Conservation (phyloP, 2,113 vertebrate genomes). For the Spea multiplicata region DNA sequence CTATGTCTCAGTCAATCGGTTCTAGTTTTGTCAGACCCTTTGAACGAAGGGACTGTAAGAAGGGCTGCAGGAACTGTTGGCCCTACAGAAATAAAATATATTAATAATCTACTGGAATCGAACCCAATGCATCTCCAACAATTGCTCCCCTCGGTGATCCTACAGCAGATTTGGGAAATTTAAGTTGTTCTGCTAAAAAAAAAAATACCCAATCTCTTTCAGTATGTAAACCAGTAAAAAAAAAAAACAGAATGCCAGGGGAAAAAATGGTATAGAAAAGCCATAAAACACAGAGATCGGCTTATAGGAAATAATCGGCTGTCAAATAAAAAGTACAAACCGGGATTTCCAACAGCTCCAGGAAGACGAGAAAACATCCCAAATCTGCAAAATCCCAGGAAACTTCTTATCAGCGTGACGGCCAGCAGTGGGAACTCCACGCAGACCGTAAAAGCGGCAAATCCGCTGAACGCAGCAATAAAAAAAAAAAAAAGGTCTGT, state of each 20-base stretch:
- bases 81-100: too few species aligned
- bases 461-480: neutral
- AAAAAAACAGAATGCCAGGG: neutral
- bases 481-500: neutral
- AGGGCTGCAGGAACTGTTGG: too few species aligned
- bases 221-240: neutral
- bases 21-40: too few species aligned
- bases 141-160: too few species aligned
- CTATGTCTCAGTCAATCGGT: too few species aligned
- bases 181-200: too few species aligned
- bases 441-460: neutral
- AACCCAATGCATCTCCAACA: too few species aligned
- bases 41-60: too few species aligned
- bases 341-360: neutral
- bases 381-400: neutral
- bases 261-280: neutral
- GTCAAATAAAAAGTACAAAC: conserved; percentile 3
- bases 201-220: too few species aligned
- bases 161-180: too few species aligned
- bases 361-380: neutral
- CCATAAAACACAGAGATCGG: conserved; percentile 7
- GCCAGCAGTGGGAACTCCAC: neutral
- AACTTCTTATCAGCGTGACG: conserved; percentile 8
- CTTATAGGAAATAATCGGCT: conserved; percentile 5
- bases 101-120: too few species aligned